phyloP scores from a whole-genome alignment of 2,113 vertebrate genomes.

The Zeus faber region DNA sequence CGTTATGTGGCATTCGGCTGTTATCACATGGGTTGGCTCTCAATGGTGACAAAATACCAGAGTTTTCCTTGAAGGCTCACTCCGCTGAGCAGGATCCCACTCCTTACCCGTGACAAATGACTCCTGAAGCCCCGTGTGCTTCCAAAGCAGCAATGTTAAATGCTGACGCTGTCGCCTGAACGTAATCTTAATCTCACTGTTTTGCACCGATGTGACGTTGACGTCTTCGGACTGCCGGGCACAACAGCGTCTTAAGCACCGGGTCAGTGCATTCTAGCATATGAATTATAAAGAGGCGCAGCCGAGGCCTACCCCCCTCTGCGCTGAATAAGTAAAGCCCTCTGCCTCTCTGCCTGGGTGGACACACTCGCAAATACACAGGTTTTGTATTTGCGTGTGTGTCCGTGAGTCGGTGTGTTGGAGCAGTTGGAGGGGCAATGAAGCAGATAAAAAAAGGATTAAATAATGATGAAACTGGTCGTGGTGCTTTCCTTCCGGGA shows the following conservation, averaged over 20 bases:
- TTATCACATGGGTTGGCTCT: too few relatives aligned
- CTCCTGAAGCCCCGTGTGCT: too few relatives aligned
- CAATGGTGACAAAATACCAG: too few relatives aligned
- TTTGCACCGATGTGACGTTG: conserved; percentile 35
- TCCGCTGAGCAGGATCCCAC: too few relatives aligned
- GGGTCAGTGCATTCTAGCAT: conserved; percentile 40
- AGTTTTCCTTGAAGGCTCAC: too few relatives aligned
- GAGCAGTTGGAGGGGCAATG: conserved; percentile 22
- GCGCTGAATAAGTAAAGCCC: conserved; percentile 10
- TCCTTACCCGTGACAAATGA: too few relatives aligned
- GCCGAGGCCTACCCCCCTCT: conserved; percentile 41
- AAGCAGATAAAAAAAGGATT: conserved; percentile 43
- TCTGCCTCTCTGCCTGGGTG: background rate
- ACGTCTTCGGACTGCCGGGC: conserved; percentile 61
- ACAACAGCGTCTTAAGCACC: conserved; percentile 42
- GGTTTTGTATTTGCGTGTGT: too few relatives aligned
- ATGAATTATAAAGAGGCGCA: conserved; percentile 70
- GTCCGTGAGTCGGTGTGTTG: too few relatives aligned
- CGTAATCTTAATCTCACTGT: conserved; percentile 35
- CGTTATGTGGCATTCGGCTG: too few relatives aligned
- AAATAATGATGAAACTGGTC: conserved; percentile 58
- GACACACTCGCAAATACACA: too few relatives aligned
- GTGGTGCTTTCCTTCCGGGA: conserved; percentile 23
- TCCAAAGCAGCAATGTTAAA: conserved; percentile 2
- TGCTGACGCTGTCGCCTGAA: conserved; percentile 10